phyloP scores from a whole-genome alignment of 2,797 vertebrate genomes.

The Schizopygopsis malacanthus region DNA sequence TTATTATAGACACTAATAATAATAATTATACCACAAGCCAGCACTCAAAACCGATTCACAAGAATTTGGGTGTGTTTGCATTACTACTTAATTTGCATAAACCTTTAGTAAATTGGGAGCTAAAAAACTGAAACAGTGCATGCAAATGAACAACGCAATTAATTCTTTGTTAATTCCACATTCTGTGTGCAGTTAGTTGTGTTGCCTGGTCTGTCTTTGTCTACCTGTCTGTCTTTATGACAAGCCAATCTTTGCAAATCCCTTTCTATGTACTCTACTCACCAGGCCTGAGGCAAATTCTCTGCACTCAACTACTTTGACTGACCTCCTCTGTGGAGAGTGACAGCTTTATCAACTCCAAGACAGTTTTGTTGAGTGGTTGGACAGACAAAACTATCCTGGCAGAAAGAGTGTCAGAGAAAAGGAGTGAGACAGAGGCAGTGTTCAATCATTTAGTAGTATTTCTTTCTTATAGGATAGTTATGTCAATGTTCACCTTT shows the following conservation, averaged over 20 bases:
- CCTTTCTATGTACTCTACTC: slow-evolving; percentile 70
- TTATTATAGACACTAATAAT: background rate
- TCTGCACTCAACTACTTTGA: slow-evolving; percentile 9
- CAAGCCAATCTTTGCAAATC: slow-evolving; percentile 52
- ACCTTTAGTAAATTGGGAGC: background rate
- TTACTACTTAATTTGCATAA: background rate
- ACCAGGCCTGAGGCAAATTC: slow-evolving; percentile 29
- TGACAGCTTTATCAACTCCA: slow-evolving; percentile 17
- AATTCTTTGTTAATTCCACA: background rate
- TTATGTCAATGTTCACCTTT: background rate
- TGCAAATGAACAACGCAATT: background rate
- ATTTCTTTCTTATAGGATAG: background rate
- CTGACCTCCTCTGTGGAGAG: slow-evolving; percentile 30
- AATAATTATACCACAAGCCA: background rate
- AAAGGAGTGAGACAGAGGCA: background rate
- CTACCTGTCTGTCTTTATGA: slow-evolving; percentile 36
- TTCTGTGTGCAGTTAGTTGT: slow-evolving; percentile 4
- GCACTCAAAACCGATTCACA: background rate
- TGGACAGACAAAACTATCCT: slow-evolving; percentile 17
- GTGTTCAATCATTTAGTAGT: slow-evolving; percentile 8
- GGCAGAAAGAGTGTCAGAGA: slow-evolving; percentile 7
- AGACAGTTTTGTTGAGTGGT: slow-evolving; percentile 20
- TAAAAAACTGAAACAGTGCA: background rate
- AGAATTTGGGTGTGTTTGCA: slow-evolving; percentile 8
- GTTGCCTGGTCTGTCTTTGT: slow-evolving; percentile 3